Conservation (phyloP, 2,888 invertebrate species). For the Sturmia bella region DNA sequence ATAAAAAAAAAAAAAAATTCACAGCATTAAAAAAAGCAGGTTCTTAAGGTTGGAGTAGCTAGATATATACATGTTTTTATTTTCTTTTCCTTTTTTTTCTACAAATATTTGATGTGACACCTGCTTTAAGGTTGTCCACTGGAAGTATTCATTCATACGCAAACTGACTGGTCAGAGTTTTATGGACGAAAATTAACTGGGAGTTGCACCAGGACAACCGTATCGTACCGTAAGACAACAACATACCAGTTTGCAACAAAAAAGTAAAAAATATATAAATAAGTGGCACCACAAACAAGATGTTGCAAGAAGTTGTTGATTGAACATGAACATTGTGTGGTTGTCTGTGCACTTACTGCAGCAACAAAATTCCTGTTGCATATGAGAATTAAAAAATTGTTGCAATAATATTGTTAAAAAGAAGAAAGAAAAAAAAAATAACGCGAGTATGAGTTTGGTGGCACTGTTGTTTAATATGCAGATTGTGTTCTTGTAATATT, state of each 20-base stretch:
- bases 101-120: slow-evolving; percentile 57
- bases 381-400: neutral
- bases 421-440: neutral
- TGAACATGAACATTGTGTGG: slow-evolving; percentile 20
- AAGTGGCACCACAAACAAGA: slow-evolving; percentile 17
- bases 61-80: slow-evolving; percentile 18
- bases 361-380: slow-evolving; percentile 40
- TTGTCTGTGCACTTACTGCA: slow-evolving; percentile 28
- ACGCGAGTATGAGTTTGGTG: neutral
- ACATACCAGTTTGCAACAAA: slow-evolving; percentile 8
- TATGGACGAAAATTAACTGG: slow-evolving; percentile 42
- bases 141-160: slow-evolving; percentile 24
- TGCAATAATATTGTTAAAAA: slow-evolving; percentile 7
- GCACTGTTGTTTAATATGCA: slow-evolving; percentile 52
- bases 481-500: slow-evolving; percentile 56
- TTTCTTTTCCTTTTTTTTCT: slow-evolving; percentile 9
- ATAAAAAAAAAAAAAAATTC: slow-evolving; percentile 20
- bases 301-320: slow-evolving; percentile 35
- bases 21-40: slow-evolving; percentile 42
- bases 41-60: slow-evolving; percentile 24
- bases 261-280: neutral
- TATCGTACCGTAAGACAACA: slow-evolving; percentile 11
- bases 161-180: slow-evolving; percentile 24
- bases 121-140: slow-evolving; percentile 48
- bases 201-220: slow-evolving; percentile 51